phyloP scores from a whole-genome alignment of 2,888 invertebrate species.

The Drosophila pegasa region DNA sequence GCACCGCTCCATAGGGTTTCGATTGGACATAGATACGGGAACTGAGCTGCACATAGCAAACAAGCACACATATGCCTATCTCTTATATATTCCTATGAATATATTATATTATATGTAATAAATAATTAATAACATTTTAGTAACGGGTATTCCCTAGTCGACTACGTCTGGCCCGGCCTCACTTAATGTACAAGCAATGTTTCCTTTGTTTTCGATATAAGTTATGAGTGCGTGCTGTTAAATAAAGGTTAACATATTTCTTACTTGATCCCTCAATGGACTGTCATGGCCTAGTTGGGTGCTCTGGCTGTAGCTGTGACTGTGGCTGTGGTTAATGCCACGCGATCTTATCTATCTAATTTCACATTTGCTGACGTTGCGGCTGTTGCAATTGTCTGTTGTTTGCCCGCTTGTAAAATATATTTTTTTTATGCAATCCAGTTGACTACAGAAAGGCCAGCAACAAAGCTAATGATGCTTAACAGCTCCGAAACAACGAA shows the following conservation, averaged over 20 bases:
- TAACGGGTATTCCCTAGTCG: not conserved
- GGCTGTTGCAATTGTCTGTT: conserved; percentile 49
- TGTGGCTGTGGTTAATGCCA: conserved; percentile 7
- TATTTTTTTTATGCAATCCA: conserved; percentile 30
- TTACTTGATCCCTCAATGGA: not conserved
- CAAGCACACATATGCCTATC: too few relatives aligned
- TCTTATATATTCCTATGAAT: too few relatives aligned
- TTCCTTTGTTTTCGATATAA: not conserved
- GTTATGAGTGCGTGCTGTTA: not conserved
- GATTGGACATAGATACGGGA: too few relatives aligned
- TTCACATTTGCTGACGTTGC: conserved; percentile 24
- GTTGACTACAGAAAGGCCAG: conserved; percentile 10
- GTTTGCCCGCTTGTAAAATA: conserved; percentile 30
- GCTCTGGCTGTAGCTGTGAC: not conserved
- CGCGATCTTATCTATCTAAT: conserved; percentile 35
- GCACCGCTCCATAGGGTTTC: too few relatives aligned
- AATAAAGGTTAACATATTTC: not conserved
- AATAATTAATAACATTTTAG: too few relatives aligned
- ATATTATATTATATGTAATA: too few relatives aligned
- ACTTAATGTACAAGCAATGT: not conserved
- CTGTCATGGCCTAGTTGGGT: conserved; percentile 5
- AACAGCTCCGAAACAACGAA: not conserved
- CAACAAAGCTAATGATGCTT: conserved; percentile 15
- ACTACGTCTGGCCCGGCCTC: not conserved
- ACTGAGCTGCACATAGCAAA: too few relatives aligned